Base-by-base conservation (phyloP, 2,888 invertebrate species). In the Dynastes maya region DNA sequence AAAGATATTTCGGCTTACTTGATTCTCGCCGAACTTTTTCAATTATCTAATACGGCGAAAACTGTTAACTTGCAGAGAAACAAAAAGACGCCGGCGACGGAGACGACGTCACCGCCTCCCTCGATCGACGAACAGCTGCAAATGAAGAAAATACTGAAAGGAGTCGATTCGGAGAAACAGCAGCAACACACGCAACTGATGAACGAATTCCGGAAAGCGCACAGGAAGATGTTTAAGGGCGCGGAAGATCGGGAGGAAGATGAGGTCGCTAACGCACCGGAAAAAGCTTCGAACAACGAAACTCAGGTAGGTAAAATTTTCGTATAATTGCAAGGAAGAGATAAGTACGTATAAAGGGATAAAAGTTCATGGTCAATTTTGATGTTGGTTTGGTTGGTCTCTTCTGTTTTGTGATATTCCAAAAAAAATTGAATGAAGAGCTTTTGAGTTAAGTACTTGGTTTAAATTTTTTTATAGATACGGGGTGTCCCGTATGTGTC, bases 181-280 rank as follows among this genome's bases (percentile, higher is more conserved):
- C 92, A 92, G 84, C 93, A 93, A 82, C 95, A 95, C 85, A 92
- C 92, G 83, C 94, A 94, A 83, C 89, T 97, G 81, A 97, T 97
- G 95, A 94, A 96, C 88, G 97, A 97, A 89, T 97, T 97, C 87
- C 96, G 95, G 87, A 94, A 94, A 85, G 96, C 96, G 4, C 96
- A 97, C 89, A 92, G 93, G 84, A 95, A 94, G 90, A 97, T 97
- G 96, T 97, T 97, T 87, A 91, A 91, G 80, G 61, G 40, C 22
- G 16, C 27, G 27, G 61, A 68, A 4, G 51, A 22, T 51, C 29
- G 13, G n/a, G 45, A 74, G 5, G 49, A 68, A 27, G 68, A 32
- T 13, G 63, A 63, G 29, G 63, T 32, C 27, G 75, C 5, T 32
- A 40, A 63, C 61, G 9, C 22, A 49, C 11, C 22, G 55, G 49